These are phyloP conservation scores for Eulemur macaco DNA, from an alignment of 2,113 vertebrate species.

Conservation along the genomic window DNA sequence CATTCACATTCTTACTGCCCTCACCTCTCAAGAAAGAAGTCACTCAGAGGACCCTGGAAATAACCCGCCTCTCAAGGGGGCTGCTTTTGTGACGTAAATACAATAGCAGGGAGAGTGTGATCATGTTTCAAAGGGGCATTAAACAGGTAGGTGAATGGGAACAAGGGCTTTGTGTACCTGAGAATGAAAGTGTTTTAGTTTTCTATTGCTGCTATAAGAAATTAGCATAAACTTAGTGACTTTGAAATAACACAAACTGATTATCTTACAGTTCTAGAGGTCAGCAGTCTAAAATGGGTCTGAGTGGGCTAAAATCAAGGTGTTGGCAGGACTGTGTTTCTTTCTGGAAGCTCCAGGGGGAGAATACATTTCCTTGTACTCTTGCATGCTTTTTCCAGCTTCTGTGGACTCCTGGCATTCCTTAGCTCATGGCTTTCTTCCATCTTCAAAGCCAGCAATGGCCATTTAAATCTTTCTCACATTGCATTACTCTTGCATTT, in stretches of 20 bases:
- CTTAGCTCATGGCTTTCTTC: neutral
- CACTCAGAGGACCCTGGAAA: neutral
- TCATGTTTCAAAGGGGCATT: neutral
- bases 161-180: neutral
- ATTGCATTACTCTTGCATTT: neutral
- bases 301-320: neutral
- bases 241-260: neutral
- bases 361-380: neutral
- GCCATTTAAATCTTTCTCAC: neutral
- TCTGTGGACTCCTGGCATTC: neutral
- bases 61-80: neutral
- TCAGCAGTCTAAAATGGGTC: neutral
- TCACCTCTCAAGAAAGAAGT: neutral
- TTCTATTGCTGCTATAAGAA: neutral
- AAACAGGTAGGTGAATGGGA: neutral
- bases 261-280: neutral
- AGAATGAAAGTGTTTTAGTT: neutral
- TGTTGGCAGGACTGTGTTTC: neutral
- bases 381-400: neutral
- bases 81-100: neutral
- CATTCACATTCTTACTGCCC: neutral
- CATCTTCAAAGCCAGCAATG: neutral
- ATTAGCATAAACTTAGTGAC: neutral
- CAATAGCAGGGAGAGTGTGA: neutral
- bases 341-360: neutral